phyloP scores from a whole-genome alignment of 2,113 vertebrate genomes.

The Puffinus mauretanicus region DNA sequence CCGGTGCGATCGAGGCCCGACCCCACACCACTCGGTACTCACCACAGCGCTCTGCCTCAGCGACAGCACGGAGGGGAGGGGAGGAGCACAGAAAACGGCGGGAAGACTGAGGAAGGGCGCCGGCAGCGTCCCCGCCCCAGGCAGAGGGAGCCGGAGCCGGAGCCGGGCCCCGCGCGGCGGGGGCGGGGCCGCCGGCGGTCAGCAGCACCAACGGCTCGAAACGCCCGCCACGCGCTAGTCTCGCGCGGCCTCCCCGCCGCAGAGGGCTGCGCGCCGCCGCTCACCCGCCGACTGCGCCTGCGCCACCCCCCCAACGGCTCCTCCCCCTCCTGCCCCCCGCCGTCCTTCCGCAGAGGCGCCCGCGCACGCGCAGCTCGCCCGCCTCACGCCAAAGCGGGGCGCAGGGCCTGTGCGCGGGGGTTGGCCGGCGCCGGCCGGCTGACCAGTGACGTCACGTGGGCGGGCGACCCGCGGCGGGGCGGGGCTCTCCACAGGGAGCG shows the following conservation, averaged over 20 bases:
- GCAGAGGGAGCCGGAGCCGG: too few species aligned
- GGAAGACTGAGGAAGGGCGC: background rate
- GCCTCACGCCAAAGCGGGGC: background rate
- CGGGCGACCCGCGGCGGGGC: background rate
- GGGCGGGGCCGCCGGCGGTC: background rate
- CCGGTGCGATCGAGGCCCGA: background rate
- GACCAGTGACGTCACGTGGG: accelerated
- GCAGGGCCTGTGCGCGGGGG: too few species aligned
- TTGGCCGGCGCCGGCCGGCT: background rate
- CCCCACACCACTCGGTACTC: background rate
- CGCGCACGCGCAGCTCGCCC: background rate
- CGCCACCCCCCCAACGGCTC: accelerated
- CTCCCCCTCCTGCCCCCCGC: too few species aligned
- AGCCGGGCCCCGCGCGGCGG: background rate
- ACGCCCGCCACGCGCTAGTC: background rate
- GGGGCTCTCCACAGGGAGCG: too few species aligned
- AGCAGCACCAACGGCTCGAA: background rate
- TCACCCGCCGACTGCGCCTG: background rate
- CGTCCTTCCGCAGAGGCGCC: background rate
- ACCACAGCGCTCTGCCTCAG: background rate
- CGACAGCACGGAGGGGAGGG: background rate
- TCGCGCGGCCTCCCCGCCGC: background rate
- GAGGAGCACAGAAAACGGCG: background rate
- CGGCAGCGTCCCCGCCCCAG: background rate
- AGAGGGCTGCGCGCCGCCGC: background rate